A percentile compares a stretch with the other conserved stretches of the same genome.
phyloP scores from a whole-genome alignment of 2,113 vertebrate genomes.

The Eubucco bourcierii region DNA sequence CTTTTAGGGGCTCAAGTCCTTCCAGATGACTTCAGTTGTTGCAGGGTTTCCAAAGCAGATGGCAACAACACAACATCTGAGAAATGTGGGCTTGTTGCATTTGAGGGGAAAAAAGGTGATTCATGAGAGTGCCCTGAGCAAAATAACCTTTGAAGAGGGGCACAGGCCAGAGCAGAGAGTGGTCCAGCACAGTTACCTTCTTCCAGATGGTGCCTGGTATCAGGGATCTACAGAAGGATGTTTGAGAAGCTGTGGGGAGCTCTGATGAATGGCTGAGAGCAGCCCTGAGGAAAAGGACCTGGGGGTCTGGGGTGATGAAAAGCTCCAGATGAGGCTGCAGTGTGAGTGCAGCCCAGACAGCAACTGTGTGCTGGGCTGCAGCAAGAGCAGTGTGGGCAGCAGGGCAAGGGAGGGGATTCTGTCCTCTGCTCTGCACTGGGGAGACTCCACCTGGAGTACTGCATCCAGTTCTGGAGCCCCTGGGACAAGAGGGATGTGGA shows the following conservation, averaged over 20 bases:
- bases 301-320: too few relatives aligned
- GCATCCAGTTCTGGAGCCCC: too few relatives aligned
- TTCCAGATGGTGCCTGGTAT: background rate
- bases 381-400: too few relatives aligned
- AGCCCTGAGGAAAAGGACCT: too few relatives aligned
- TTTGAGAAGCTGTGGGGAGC: background rate
- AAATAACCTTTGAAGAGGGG: fast-evolving
- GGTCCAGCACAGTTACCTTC: background rate
- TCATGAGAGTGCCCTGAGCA: background rate
- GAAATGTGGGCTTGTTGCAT: background rate
- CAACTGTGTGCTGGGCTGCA: too few relatives aligned
- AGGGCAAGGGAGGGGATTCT: too few relatives aligned
- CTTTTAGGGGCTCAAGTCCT: background rate
- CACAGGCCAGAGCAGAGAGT: background rate
- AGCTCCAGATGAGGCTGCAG: too few relatives aligned
- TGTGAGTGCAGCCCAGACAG: too few relatives aligned
- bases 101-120: fast-evolving
- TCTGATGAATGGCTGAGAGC: background rate
- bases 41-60: background rate
- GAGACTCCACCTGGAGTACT: too few relatives aligned
- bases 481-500: too few relatives aligned
- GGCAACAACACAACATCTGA: background rate
- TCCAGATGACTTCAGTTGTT: background rate
- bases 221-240: background rate
- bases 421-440: too few relatives aligned